Evolutionary conservation across 2,888 invertebrate genomes (phyloP).

Genomic region (Mythimna albipuncta): DNA sequence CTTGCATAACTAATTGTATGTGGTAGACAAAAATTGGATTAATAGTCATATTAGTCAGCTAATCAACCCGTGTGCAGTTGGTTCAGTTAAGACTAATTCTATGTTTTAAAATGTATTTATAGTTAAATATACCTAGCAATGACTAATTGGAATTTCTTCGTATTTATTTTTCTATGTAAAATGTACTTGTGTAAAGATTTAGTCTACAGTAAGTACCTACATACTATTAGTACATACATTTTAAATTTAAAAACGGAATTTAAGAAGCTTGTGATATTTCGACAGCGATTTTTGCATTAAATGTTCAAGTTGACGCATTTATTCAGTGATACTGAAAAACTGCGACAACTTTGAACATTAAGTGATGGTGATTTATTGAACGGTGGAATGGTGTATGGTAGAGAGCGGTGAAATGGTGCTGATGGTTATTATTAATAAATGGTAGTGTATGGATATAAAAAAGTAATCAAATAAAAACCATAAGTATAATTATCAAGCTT

Average conservation of each 20-base stretch:
- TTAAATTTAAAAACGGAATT: not conserved
- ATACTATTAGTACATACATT: not conserved
- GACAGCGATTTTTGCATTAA: too few relatives aligned
- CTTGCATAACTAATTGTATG: conserved; percentile 39
- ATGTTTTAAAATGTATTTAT: conserved; percentile 18
- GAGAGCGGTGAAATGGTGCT: too few relatives aligned
- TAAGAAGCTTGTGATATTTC: too few relatives aligned
- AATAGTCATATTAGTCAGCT: conserved; percentile 11
- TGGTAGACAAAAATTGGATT: conserved; percentile 16
- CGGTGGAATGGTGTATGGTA: too few relatives aligned
- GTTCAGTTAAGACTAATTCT: conserved; percentile 1
- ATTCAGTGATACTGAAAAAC: too few relatives aligned
- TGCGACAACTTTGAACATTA: too few relatives aligned
- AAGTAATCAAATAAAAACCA: too few relatives aligned
- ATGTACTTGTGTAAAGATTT: conserved; percentile 17
- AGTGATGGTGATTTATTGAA: too few relatives aligned
- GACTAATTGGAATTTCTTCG: conserved; percentile 30
- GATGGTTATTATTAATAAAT: too few relatives aligned
- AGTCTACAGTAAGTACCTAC: conserved; percentile 39
- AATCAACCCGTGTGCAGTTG: not conserved
- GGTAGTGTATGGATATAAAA: too few relatives aligned
- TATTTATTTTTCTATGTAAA: conserved; percentile 25
- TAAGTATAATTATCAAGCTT: too few relatives aligned
- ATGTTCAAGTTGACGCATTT: too few relatives aligned
- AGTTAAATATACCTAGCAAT: not conserved